These are phyloP conservation scores for Volucella bombylans DNA, from an alignment of 2,888 invertebrate species.

Conservation along the genomic window DNA sequence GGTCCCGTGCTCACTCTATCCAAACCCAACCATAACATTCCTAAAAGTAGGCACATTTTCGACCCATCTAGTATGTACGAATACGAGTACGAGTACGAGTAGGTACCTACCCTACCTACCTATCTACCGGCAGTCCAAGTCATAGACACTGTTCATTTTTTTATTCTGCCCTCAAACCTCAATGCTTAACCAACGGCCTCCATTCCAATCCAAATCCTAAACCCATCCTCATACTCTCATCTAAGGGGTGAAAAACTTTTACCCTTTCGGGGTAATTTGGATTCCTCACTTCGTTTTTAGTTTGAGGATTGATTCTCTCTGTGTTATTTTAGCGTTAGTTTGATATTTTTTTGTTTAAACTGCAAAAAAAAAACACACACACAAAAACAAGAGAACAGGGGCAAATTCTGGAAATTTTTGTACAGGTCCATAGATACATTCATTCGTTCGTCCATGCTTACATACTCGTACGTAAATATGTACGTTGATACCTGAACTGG, in stretches of 20 bases:
- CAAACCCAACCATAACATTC: slow-evolving; percentile 3
- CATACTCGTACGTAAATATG: neutral
- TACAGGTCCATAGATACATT: too few relatives aligned
- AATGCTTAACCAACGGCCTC: slow-evolving; percentile 5
- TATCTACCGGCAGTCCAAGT: too few relatives aligned
- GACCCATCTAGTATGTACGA: slow-evolving; percentile 27
- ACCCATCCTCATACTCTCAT: too few relatives aligned
- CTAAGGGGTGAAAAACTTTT: slow-evolving; percentile 58
- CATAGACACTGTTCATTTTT: slow-evolving; percentile 23
- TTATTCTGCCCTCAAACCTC: slow-evolving; percentile 15
- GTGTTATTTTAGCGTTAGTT: slow-evolving; percentile 68
- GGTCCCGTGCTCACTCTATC: neutral
- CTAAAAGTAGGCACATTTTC: slow-evolving; percentile 67
- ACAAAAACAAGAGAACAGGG: slow-evolving; percentile 10
- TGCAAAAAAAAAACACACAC: slow-evolving; percentile 19
- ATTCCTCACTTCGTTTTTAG: slow-evolving; percentile 59
- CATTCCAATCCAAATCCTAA: slow-evolving; percentile 2
- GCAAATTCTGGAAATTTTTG: slow-evolving; percentile 36
- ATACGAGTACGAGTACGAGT: too few relatives aligned
- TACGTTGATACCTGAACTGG: neutral
- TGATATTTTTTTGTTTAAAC: slow-evolving; percentile 64
- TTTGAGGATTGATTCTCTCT: slow-evolving; percentile 66
- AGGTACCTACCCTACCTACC: too few relatives aligned
- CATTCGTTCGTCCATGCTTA: too few relatives aligned
- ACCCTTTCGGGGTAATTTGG: slow-evolving; percentile 68